A percentile compares a stretch with the other conserved stretches of the same genome.
phyloP scores from a whole-genome alignment of 2,797 vertebrate species.

The Paguma larvata region DNA sequence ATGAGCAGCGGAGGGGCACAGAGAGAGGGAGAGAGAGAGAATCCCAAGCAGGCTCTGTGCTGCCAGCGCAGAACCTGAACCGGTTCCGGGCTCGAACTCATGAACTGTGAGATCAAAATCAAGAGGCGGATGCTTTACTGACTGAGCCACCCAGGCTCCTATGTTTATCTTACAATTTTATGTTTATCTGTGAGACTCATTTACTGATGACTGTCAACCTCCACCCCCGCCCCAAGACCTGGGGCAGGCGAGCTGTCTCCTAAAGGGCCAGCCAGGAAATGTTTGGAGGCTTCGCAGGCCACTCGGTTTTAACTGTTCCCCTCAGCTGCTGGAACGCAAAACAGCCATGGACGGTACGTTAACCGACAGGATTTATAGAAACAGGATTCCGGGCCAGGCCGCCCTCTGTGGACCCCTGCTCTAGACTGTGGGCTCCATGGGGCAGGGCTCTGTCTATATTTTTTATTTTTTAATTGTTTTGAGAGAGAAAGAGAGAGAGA shows the following conservation, averaged over 20 bases:
- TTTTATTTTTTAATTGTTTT: background rate
- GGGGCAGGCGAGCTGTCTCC: background rate
- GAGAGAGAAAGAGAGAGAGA: too few relatives aligned
- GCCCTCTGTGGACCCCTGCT: background rate
- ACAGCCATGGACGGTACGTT: background rate
- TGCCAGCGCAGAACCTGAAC: too few relatives aligned
- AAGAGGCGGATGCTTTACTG: too few relatives aligned
- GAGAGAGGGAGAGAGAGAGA: too few relatives aligned
- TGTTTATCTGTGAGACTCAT: background rate
- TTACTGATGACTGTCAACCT: background rate
- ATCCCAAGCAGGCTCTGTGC: too few relatives aligned
- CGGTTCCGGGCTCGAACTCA: too few relatives aligned
- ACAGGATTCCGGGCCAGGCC: background rate
- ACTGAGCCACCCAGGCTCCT: too few relatives aligned
- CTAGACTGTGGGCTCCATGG: background rate
- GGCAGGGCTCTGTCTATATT: background rate
- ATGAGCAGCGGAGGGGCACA: too few relatives aligned
- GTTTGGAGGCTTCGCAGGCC: background rate
- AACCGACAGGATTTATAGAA: background rate
- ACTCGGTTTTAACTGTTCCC: background rate
- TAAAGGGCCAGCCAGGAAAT: background rate
- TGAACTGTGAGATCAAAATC: too few relatives aligned
- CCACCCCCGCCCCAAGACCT: background rate
- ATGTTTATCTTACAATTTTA: too few relatives aligned
- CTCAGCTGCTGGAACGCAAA: accelerated